Evolutionary conservation across 2,113 vertebrate species (phyloP).

Genomic region (Morone chrysops): DNA sequence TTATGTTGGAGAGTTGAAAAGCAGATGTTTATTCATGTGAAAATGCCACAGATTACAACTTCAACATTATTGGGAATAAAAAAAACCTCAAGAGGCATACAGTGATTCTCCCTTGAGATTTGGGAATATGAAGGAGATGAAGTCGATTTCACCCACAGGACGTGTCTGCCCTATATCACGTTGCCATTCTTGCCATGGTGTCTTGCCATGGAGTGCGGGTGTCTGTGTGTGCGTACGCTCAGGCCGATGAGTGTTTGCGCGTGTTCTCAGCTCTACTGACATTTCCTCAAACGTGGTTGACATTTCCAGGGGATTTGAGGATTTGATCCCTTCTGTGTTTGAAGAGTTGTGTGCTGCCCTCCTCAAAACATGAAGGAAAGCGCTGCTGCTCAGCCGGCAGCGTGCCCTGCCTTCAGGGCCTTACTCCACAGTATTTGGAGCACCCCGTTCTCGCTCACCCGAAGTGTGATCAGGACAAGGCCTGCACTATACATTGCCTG

Average conservation of each 20-base stretch:
- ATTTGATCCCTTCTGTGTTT: conserved; percentile 79
- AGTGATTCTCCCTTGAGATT: conserved; percentile 47
- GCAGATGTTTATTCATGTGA: conserved; percentile 57
- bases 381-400: conserved; percentile 44
- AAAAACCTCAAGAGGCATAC: conserved; percentile 44
- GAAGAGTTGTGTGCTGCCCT: conserved; percentile 70
- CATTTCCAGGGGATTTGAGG: conserved; percentile 83
- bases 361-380: conserved; percentile 53
- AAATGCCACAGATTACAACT: conserved; percentile 57
- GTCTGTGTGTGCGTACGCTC: conserved; percentile 28
- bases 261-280: conserved; percentile 73
- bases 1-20: conserved; percentile 3
- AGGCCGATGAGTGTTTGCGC: conserved; percentile 47
- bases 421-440: conserved; percentile 58
- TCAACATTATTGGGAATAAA: conserved; percentile 52
- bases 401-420: conserved; percentile 57
- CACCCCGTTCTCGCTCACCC: conserved; percentile 55
- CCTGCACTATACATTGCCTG: conserved; percentile 52
- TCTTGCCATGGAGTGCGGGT: not conserved
- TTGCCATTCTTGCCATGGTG: conserved; percentile 42
- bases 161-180: conserved; percentile 59
- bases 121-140: conserved; percentile 46
- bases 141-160: conserved; percentile 64
- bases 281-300: conserved; percentile 82
- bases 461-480: conserved; percentile 62